Conservation (phyloP, 2,797 vertebrate species). For the Salarias fasciatus region DNA sequence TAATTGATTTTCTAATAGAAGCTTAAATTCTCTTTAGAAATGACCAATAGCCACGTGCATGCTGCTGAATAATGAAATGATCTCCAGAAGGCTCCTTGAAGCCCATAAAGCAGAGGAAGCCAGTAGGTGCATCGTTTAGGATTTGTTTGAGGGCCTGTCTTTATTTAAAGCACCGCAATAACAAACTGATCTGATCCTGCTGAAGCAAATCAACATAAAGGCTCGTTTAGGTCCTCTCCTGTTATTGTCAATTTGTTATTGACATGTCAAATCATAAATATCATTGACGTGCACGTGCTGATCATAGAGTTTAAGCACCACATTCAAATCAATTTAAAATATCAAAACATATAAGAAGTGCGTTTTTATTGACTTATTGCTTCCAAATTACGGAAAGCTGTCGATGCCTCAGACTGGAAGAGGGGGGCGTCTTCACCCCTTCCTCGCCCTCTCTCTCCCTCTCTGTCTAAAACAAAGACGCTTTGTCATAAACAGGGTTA, state of each 20-base stretch:
- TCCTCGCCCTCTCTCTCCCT: conserved; percentile 16
- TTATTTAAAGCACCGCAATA: too few relatives aligned
- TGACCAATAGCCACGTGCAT: background rate
- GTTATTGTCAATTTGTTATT: too few relatives aligned
- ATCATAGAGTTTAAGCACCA: background rate
- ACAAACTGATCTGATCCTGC: too few relatives aligned
- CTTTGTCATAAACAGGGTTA: conserved; percentile 86
- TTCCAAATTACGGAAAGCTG: conserved; percentile 40
- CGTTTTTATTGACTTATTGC: conserved; percentile 33
- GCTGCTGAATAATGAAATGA: conserved; percentile 24
- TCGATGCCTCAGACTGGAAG: conserved; percentile 34
- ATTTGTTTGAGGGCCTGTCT: conserved; percentile 29
- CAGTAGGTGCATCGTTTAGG: conserved; percentile 45
- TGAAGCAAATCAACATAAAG: too few relatives aligned
- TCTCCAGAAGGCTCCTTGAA: conserved; percentile 32
- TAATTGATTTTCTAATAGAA: background rate
- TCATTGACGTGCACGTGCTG: too few relatives aligned
- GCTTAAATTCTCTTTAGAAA: conserved; percentile 2
- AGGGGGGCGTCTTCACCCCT: conserved; percentile 40
- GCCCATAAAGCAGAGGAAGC: conserved; percentile 48
- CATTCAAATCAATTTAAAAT: conserved; percentile 2
- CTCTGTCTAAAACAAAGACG: conserved; percentile 79
- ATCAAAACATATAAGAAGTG: background rate
- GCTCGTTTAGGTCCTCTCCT: too few relatives aligned
- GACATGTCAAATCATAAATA: too few relatives aligned